These are phyloP conservation scores for Fregetta grallaria DNA, from an alignment of 2,113 vertebrate genomes.

Conservation along the genomic window DNA sequence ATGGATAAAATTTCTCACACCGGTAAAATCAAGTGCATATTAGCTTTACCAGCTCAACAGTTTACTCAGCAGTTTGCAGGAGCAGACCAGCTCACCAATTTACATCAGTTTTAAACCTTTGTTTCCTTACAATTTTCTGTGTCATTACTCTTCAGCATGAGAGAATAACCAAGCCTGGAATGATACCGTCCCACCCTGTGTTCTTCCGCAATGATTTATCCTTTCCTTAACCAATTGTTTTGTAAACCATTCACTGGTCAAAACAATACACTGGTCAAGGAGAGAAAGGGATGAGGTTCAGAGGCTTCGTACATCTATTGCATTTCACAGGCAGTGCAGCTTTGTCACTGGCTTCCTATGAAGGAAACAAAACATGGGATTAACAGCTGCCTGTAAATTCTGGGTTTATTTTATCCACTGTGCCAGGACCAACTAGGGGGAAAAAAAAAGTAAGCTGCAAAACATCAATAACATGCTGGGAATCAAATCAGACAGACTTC, in stretches of 20 bases:
- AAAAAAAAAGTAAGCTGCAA: background rate
- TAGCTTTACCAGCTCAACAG: background rate
- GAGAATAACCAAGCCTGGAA: background rate
- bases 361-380: background rate
- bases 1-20: background rate
- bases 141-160: background rate
- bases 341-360: background rate
- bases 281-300: background rate
- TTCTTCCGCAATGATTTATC: background rate
- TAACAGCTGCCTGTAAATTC: background rate
- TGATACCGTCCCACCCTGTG: background rate
- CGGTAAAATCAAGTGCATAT: background rate
- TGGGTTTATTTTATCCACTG: background rate
- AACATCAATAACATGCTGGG: background rate
- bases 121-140: background rate
- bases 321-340: background rate
- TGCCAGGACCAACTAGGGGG: background rate
- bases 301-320: background rate
- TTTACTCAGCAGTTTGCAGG: background rate
- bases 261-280: background rate
- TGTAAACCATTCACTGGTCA: background rate
- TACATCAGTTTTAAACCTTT: background rate
- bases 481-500: background rate
- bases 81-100: background rate
- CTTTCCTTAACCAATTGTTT: background rate